Evolutionary conservation across 1,140 invertebrate genomes (phyloP), one percentile per base, ranked within the genome.

Genomic region (Aphis craccivora): DNA sequence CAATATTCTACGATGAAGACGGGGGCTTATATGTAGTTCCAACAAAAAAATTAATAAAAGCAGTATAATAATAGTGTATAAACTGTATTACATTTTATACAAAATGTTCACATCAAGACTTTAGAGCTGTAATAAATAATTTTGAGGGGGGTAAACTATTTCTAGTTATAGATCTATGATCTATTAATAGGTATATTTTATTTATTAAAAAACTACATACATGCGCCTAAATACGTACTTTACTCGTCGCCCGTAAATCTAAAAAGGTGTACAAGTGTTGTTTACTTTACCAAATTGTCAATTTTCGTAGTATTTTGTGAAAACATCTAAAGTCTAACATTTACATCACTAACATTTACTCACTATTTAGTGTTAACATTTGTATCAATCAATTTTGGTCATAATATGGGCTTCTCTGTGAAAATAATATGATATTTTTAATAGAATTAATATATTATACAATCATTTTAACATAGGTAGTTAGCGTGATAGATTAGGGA

Each of bases 361-460:
- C n/a, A n/a, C n/a, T n/a, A 76, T 76, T n/a, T 76, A 76, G 60
- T 60, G 30, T 76, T 76, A 18, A 76, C 30, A 76, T 76, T n/a
- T 76, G n/a, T 76, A 76, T n/a, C 14, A 76, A 76, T n/a, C n/a
- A 76, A 18, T 60, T 76, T 76, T 14, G n/a, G n/a, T 48, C 48
- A 48, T 43, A 11, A 40, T 43, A 43, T 43, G 83, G 23, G 40
- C 11, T 84, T 40, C 83, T 84, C 23, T 43, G 37, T 25, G 83
- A 84, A 84, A 87, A n/a, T 87, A 87, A 87, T 87, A 87, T 20
- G 5, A 87, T 20, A 30, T 87, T 48, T 87, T 35, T 48, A 48
- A 48, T 11, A 5, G 7, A 87, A 87, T n/a, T 48, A 40, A 48
- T 87, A 35, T 22, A 48, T 14, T 37, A 86, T n/a, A 86, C 86